Base-by-base conservation (phyloP, 2,113 vertebrate genomes). In the Fukomys damarensis region DNA sequence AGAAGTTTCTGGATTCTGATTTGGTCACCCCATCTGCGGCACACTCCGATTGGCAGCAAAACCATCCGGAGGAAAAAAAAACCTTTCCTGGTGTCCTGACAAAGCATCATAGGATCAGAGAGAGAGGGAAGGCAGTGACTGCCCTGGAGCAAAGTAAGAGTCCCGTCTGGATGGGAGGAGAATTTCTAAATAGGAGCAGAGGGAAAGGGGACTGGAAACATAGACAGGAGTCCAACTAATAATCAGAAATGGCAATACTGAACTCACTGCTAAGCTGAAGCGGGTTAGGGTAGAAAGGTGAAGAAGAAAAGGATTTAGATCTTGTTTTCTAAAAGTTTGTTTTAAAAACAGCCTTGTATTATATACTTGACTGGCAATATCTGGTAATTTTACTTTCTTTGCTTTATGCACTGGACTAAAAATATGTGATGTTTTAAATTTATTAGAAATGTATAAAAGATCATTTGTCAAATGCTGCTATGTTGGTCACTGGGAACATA, bases 311-410 rank as follows among this genome's bases (percentile, higher is more conserved):
- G 59, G 8, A 79, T 83, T 65, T n/a, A 76, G 32, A 79, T 32
- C 49, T 63, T 76, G 12, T 13, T 56, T 95, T 97, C 98, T 97
- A 98, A 98, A 98, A 96, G 91, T 96, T 98, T 98, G 97, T 98
- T 98, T 98, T 98, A 97, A 97, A 97, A 97, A 97, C 96, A 98
- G 98, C 84, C 90, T 98, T 98, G 96, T 87, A 97, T 91, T 98
- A 97, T 96, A 97, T 86, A 98, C 95, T 94, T 92, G 97, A 93
- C 89, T 98, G 94, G 97, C 97, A 98, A 97, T 96, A 98, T 94
- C 98, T 97, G 89, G 92, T 91, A 98, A 98, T 96, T 98, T 98
- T 97, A 98, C 97, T 96, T 97, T 98, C 95, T 94, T 97, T 97
- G 93, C 88, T 96, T 96, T 98, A 98, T 97, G 86, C 26, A 96